A percentile compares a stretch with the other conserved stretches of the same genome.
phyloP scores from a whole-genome alignment of 2,888 invertebrate species.

The Resseliella maxima region DNA sequence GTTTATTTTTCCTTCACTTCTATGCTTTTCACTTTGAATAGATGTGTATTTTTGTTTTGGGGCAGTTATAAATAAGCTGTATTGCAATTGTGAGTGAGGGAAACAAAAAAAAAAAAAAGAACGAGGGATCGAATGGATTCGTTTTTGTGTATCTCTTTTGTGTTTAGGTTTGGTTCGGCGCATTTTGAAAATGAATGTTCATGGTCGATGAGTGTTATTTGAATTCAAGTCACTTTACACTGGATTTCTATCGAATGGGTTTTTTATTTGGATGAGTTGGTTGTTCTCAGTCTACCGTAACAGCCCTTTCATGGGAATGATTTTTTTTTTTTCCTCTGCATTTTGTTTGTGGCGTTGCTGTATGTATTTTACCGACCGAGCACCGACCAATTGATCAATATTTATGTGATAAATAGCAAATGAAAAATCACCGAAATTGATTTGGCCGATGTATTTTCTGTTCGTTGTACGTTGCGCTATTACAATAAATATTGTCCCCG shows the following conservation, averaged over 20 bases:
- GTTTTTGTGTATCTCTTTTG: background rate
- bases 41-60: background rate
- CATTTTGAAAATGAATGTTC: background rate
- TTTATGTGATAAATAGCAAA: slow-evolving; percentile 28
- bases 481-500: background rate
- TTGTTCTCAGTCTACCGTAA: background rate
- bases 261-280: background rate
- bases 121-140: background rate
- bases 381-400: background rate
- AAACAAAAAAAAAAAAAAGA: background rate
- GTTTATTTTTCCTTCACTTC: too few species aligned
- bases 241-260: background rate
- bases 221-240: slow-evolving; percentile 10
- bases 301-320: background rate
- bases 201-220: background rate
- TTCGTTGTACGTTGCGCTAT: background rate
- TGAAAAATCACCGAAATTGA: background rate
- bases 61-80: background rate
- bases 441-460: background rate
- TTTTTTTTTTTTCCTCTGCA: too few species aligned
- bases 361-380: background rate
- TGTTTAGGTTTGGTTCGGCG: background rate
- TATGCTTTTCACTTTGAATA: too few species aligned
- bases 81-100: background rate
- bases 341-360: background rate